Conservation (phyloP, 2,888 invertebrate genomes). For the Thera obeliscata region DNA sequence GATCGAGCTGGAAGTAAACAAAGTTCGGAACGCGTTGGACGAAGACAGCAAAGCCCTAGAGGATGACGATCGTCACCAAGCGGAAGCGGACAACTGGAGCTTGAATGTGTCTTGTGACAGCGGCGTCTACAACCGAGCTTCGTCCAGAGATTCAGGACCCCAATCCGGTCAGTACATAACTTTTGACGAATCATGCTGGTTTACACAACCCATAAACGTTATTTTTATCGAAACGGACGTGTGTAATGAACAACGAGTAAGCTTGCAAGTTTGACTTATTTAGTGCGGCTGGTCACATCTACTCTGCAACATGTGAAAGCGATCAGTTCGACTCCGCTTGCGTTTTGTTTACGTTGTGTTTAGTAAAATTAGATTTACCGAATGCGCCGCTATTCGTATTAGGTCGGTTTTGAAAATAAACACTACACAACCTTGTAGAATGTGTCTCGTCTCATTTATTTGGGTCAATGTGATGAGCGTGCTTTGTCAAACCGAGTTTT, state of each 20-base stretch:
- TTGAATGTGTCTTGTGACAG: constrained; percentile 84
- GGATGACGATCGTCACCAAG: constrained; percentile 75
- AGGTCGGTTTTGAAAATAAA: constrained; percentile 81
- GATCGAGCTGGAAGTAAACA: constrained; percentile 80
- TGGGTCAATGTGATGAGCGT: constrained; percentile 81
- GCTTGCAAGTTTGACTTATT: constrained; percentile 60
- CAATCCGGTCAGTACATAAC: constrained; percentile 74
- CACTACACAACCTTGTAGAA: constrained; percentile 75
- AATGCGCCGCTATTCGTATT: constrained; percentile 76
- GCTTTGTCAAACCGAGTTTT: constrained; percentile 63
- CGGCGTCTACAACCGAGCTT: constrained; percentile 85
- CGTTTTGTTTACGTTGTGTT: constrained; percentile 81
- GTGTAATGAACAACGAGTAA: constrained; percentile 49
- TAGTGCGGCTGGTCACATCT: constrained; percentile 65
- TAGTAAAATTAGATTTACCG: constrained; percentile 78
- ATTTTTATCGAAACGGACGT: constrained; percentile 64
- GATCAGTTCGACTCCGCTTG: constrained; percentile 64
- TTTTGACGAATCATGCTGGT: constrained; percentile 47
- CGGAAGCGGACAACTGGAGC: constrained; percentile 80
- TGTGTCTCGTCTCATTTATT: constrained; percentile 74
- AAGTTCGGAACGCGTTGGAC: constrained; percentile 78
- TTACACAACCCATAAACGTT: constrained; percentile 63
- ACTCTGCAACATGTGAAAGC: constrained; percentile 66
- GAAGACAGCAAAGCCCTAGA: constrained; percentile 80
- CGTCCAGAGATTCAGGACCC: constrained; percentile 81